Percentiles rank a stretch among this genome's conserved stretches.
phyloP scores from a whole-genome alignment of 2,888 invertebrate species.

The Ptilodon capucinus region DNA sequence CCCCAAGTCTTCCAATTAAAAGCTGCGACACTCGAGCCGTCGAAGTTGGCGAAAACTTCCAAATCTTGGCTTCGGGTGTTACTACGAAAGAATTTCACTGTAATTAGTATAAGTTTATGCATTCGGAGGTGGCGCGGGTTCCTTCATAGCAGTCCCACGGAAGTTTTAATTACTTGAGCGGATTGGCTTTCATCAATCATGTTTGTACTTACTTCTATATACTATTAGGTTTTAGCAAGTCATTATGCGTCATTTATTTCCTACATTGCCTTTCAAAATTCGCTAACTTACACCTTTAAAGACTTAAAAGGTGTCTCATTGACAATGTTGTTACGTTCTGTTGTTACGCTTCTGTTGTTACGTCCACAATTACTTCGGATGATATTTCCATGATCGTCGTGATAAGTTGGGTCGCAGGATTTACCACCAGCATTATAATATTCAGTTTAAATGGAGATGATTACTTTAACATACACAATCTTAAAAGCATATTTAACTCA shows the following conservation, averaged over 20 bases:
- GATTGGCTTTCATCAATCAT: slow-evolving; percentile 57
- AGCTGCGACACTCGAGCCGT: slow-evolving; percentile 68
- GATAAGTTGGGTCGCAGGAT: no score
- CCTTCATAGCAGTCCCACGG: slow-evolving; percentile 48
- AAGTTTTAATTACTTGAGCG: slow-evolving; percentile 74
- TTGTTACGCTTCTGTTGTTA: no score
- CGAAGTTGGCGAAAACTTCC: slow-evolving; percentile 70
- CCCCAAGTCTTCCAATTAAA: slow-evolving; percentile 78
- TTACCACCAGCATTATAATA: no score
- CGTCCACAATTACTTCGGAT: no score
- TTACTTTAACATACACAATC: no score
- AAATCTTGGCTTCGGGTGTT: slow-evolving; percentile 65
- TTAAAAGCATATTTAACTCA: neutral
- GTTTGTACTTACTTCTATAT: slow-evolving; percentile 21
- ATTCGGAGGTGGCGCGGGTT: slow-evolving; percentile 56
- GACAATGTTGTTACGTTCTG: no score
- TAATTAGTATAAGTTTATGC: slow-evolving; percentile 81
- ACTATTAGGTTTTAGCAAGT: neutral
- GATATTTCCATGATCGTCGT: no score
- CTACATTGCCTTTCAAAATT: no score
- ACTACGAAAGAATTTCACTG: slow-evolving; percentile 73
- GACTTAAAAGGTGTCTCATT: no score
- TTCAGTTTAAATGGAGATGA: no score
- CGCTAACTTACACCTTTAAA: no score
- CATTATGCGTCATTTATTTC: no score